Evolutionary conservation across 2,113 vertebrate species (phyloP).

Genomic region (Perognathus longimembris): DNA sequence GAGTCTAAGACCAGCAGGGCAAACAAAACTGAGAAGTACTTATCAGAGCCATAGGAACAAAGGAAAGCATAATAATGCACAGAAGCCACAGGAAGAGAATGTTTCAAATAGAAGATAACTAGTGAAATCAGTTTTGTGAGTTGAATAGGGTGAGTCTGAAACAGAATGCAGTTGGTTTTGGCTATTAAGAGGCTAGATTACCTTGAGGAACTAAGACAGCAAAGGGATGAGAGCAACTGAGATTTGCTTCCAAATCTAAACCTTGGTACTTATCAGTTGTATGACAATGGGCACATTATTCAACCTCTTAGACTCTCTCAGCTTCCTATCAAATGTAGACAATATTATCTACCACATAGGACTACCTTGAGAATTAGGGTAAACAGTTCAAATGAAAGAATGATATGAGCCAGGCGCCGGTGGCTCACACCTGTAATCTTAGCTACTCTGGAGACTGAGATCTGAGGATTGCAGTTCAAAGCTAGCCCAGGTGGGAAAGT

Average conservation of each 20-base stretch:
- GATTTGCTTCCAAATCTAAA: background rate
- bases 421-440: too few species aligned
- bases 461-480: too few species aligned
- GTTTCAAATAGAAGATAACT: background rate
- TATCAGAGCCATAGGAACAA: background rate
- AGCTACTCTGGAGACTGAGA: too few species aligned
- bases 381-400: background rate
- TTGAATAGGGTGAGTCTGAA: background rate
- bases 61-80: background rate
- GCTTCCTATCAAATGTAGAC: background rate
- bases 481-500: too few species aligned
- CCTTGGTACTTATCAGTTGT: background rate
- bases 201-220: background rate
- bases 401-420: too few species aligned
- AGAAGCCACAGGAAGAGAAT: background rate
- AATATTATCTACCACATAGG: background rate
- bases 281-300: background rate
- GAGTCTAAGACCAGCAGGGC: background rate
- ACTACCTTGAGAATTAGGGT: slow-evolving; percentile 1
- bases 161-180: background rate
- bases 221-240: background rate
- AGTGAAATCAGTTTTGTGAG: background rate
- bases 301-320: background rate
- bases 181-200: background rate
- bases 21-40: background rate